Base-by-base conservation (phyloP, 1,140 invertebrate species). In the Meloidogyne chitwoodi region DNA sequence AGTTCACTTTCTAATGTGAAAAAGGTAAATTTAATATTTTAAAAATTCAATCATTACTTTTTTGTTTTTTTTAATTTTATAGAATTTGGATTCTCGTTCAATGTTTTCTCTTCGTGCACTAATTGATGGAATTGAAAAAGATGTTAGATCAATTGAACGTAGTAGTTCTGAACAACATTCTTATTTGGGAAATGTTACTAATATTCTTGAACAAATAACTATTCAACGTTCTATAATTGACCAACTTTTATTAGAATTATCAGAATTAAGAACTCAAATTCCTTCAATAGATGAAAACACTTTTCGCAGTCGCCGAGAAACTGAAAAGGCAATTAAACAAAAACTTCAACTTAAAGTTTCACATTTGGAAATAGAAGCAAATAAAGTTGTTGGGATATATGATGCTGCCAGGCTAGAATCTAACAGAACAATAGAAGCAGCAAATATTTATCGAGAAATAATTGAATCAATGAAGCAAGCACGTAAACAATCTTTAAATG, bases 51-150 rank as follows among this genome's bases (percentile, higher is more conserved):
- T 19, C 14, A 14, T 3, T 4, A 31, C 2, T 66, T 68, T 26
- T 62, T 29, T 77, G 48, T 14, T 75, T 11, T 19, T 38, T 26
- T 77, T 38, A 26, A 5, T 38, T 26, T 77, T 38, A 26, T 3
- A 78, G 44, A 31, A 29, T 22, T 61, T 80, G 19, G 68, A 81
- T 8, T 62, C 26, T 48, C 70, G 82, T 56, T 76, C 72, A 27
- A 44, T 80, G 19, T 80, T 81, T 31, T 38, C 41, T 38, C 65
- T 80, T 22, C 77, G 77, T 27, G 38, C 76, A n/a, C 31, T 80
- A 27, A 72, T 80, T 29, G 72, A 81, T 71, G 79, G 79, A 19
- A 75, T 80, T n/a, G 79, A 75, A 41, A 80, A 80, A 29, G 79
- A 80, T 67, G 64, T 26, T 27, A 27, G 24, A 27, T 16, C 66